phyloP scores from a whole-genome alignment of 2,113 vertebrate species.

The Gila orcuttii region DNA sequence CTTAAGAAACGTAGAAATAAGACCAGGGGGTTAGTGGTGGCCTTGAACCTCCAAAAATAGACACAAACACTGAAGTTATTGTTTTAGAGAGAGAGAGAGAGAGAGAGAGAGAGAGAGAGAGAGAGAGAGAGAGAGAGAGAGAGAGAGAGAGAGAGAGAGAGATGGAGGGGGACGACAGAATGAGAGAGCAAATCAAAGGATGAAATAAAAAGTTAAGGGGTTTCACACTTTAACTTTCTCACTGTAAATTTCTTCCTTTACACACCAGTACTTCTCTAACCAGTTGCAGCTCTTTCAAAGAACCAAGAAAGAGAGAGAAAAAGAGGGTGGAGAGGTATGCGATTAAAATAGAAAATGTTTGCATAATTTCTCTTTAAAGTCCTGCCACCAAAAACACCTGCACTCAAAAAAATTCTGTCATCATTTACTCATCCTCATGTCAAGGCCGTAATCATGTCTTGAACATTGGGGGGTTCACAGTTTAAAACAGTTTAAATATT shows the following conservation, averaged over 20 bases:
- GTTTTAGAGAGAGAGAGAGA: slow-evolving; percentile 40
- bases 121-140: slow-evolving; percentile 11
- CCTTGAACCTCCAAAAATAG: slow-evolving; percentile 56
- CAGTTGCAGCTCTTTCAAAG: slow-evolving; percentile 22
- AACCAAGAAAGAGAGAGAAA: neutral
- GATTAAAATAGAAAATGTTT: neutral
- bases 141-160: neutral
- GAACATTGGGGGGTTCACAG: no score
- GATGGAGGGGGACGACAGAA: neutral
- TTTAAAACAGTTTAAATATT: no score
- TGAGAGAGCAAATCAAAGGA: slow-evolving; percentile 41
- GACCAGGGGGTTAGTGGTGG: slow-evolving; percentile 38
- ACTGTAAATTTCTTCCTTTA: slow-evolving; percentile 43
- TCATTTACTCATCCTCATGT: neutral
- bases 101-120: neutral
- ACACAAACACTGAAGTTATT: slow-evolving; percentile 54
- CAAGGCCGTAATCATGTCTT: no score
- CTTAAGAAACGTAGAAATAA: neutral
- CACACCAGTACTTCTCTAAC: slow-evolving; percentile 60
- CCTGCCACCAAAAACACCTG: neutral
- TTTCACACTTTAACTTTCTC: slow-evolving; percentile 52
- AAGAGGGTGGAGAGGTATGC: neutral
- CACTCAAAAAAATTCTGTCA: neutral
- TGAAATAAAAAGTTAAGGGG: slow-evolving; percentile 61
- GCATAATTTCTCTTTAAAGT: neutral